Evolutionary conservation across 2,113 vertebrate species (phyloP).

Genomic region (Mellivora capensis): DNA sequence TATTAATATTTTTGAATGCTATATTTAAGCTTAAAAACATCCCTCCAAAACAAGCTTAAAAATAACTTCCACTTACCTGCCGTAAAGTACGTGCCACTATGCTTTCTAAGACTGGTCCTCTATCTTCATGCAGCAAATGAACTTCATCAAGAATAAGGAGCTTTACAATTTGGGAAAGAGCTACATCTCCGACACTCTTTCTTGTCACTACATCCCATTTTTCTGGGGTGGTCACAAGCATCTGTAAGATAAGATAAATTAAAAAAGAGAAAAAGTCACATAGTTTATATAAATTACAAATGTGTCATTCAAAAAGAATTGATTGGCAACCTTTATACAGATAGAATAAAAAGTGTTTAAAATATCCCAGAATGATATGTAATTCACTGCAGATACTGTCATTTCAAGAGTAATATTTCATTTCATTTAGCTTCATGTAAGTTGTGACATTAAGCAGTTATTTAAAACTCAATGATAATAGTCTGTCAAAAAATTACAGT

Average conservation of each 20-base stretch:
- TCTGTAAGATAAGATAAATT: conserved; percentile 81
- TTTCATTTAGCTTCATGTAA: background rate
- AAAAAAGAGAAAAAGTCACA: background rate
- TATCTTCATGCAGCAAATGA: conserved; percentile 96
- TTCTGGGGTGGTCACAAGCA: conserved; percentile 98
- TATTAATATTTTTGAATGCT: background rate
- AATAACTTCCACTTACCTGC: conserved; percentile 85
- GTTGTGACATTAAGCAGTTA: background rate
- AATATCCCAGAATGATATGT: background rate
- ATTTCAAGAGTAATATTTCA: background rate
- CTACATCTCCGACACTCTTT: conserved; percentile 97
- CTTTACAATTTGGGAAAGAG: conserved; percentile 94
- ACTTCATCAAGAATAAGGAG: conserved; percentile 98
- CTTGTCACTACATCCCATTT: conserved; percentile 99
- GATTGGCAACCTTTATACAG: background rate
- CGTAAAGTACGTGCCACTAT: conserved; percentile 96
- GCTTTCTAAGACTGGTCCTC: conserved; percentile 98
- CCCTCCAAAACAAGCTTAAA: background rate
- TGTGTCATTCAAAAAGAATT: background rate
- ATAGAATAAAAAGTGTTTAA: background rate
- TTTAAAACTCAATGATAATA: background rate
- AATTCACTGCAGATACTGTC: background rate
- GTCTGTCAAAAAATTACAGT: background rate
- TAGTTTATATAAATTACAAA: background rate
- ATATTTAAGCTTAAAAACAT: background rate